Evolutionary conservation across 2,797 vertebrate genomes (phyloP), one percentile per base, ranked within the genome.

Genomic region (Synanceia verrucosa): DNA sequence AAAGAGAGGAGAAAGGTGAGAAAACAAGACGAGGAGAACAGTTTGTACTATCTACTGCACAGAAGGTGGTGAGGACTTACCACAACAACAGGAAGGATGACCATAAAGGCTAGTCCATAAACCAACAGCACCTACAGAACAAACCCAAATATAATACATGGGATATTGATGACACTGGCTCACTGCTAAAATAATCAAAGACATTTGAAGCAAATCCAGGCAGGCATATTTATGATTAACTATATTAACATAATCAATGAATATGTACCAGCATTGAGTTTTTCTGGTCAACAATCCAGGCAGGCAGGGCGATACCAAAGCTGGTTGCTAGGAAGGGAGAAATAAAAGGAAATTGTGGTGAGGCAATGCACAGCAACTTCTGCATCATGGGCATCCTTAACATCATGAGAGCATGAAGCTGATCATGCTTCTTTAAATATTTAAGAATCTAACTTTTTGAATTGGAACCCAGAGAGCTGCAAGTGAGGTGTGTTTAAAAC

Each of bases 211-310:
- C 4, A 41, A 4, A 55, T 33, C 1, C 46, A 21, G 7, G 6
- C 4, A 6, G 18, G 6, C 4, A 6, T 13, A 7, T 36, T 16
- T 1, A 58, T 36, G 24, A 13, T 36, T 34, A 31, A 51, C 31
- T n/a, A 34, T 14, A 34, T 5, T 52, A 31, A 58, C 16, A 14
- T 31, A 36, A 61, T 53, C 1, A 66, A 65, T 43, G 1, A 23
- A 43, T 34, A 90, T 85, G 83, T 92, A 99, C 98, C 96, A 98
- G 94, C 96, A 99, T 97, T 4, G 98, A 99, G 89, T 99, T 99
- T 90, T 99, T 99, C 93, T 98, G 97, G 94, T 99, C 98, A 73
- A 99, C 98, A 76, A 99, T 99, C 98, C 98, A 99, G 63, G 98
- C 97, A 78, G 98, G 98, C 71, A 99, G 92, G 29, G 97, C 98